Percentiles rank a stretch among this genome's conserved stretches.
These are phyloP conservation scores for Polydrusus pterygomalis DNA, from an alignment of 2,888 invertebrate species.

Conservation along the genomic window DNA sequence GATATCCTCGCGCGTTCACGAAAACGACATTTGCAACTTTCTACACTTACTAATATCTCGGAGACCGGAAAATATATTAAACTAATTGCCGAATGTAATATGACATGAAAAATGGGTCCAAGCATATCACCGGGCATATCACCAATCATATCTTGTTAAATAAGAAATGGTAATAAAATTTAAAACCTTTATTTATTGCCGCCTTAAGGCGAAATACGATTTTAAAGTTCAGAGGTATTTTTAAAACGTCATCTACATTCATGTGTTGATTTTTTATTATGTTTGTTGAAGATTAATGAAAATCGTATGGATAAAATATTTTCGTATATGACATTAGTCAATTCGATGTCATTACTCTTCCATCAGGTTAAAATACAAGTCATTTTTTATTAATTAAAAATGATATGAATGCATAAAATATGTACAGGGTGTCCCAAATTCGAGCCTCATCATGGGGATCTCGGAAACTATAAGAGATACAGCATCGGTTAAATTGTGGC, in stretches of 20 bases:
- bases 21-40: constrained; percentile 58
- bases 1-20: constrained; percentile 51
- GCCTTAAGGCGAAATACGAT: background rate
- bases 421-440: too few relatives aligned
- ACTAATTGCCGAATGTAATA: constrained; percentile 48
- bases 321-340: background rate
- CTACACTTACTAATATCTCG: constrained; percentile 48
- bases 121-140: constrained; percentile 32
- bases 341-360: background rate
- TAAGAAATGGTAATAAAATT: constrained; percentile 37
- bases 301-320: constrained; percentile 17
- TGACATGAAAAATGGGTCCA: constrained; percentile 46
- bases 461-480: too few relatives aligned
- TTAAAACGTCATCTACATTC: constrained; percentile 11
- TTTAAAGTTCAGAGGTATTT: constrained; percentile 22
- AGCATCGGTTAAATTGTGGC: too few relatives aligned
- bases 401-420: too few relatives aligned
- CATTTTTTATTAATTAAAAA: background rate
- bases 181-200: constrained; percentile 36
- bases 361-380: background rate
- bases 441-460: too few relatives aligned
- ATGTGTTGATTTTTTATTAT: constrained; percentile 24
- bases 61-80: constrained; percentile 40
- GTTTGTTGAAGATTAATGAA: constrained; percentile 9
- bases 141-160: constrained; percentile 40